phyloP scores from a whole-genome alignment of 2,797 vertebrate species.

The Pagetopsis macropterus region DNA sequence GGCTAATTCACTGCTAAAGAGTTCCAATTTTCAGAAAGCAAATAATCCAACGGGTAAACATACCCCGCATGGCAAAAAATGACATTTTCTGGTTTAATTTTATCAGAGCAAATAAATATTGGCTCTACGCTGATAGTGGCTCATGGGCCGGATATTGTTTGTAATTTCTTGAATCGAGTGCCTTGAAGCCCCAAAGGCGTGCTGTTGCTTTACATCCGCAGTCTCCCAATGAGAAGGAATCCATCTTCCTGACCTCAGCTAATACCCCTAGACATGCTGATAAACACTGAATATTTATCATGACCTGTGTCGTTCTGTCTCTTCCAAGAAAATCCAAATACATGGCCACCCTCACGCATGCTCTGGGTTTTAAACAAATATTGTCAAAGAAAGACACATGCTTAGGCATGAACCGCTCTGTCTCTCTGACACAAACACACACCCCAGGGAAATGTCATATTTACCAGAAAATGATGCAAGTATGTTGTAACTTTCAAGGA shows the following conservation, averaged over 20 bases:
- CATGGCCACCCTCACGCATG: constrained; percentile 1
- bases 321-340: constrained; percentile 14
- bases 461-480: constrained; percentile 54
- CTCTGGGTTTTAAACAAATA: constrained; percentile 11
- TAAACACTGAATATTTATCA: constrained; percentile 76
- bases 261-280: constrained; percentile 64
- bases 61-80: constrained; percentile 43
- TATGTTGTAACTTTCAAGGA: constrained; percentile 42
- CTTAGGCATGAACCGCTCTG: constrained; percentile 5
- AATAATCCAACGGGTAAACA: constrained; percentile 51
- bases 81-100: constrained; percentile 61
- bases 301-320: constrained; percentile 17
- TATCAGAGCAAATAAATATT: constrained; percentile 74
- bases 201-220: constrained; percentile 55
- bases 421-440: not conserved
- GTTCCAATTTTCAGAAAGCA: constrained; percentile 54
- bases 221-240: constrained; percentile 58
- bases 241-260: constrained; percentile 65
- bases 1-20: constrained; percentile 49
- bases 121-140: constrained; percentile 56
- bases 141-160: constrained; percentile 61
- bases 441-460: constrained; percentile 34
- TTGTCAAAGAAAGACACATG: constrained; percentile 18
- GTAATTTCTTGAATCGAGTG: constrained; percentile 65
- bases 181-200: constrained; percentile 41